These are phyloP conservation scores for Leptinotarsa haldemani DNA, from an alignment of 2,888 invertebrate genomes.

Conservation along the genomic window DNA sequence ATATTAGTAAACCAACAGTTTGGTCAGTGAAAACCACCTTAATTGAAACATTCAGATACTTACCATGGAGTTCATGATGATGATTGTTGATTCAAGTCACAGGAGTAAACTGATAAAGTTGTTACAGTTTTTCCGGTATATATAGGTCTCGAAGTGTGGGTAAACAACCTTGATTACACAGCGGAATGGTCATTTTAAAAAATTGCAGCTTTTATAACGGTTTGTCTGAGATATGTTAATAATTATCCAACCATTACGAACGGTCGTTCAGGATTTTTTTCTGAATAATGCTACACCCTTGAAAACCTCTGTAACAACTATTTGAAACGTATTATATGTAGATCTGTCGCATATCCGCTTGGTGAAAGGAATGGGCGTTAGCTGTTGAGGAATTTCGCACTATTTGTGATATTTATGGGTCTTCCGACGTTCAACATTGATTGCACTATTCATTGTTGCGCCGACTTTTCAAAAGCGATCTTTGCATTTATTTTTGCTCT, in stretches of 20 bases:
- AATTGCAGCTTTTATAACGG: slow-evolving; percentile 12
- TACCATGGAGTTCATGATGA: slow-evolving; percentile 41
- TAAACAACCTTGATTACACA: slow-evolving; percentile 9
- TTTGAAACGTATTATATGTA: not conserved
- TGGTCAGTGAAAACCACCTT: no score
- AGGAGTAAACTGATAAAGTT: slow-evolving; percentile 34
- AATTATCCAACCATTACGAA: slow-evolving; percentile 4
- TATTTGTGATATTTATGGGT: not conserved
- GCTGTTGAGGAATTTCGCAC: not conserved
- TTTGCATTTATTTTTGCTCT: not conserved
- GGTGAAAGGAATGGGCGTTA: slow-evolving; percentile 15
- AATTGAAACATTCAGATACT: not conserved
- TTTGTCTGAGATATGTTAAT: not conserved
- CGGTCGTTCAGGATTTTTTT: not conserved
- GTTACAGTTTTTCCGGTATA: slow-evolving; percentile 9
- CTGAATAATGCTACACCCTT: not conserved
- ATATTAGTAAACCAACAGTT: no score
- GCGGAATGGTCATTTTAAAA: slow-evolving; percentile 11
- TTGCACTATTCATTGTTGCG: not conserved
- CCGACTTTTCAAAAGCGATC: not conserved
- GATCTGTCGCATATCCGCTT: not conserved
- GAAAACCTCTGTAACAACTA: not conserved
- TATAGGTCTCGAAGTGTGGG: slow-evolving; percentile 7
- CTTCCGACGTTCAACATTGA: not conserved
- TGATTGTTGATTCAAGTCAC: slow-evolving; percentile 22